Percentiles rank a stretch among this genome's conserved stretches.
phyloP scores from a whole-genome alignment of 2,888 invertebrate species.

The Muschampia plurimacula region DNA sequence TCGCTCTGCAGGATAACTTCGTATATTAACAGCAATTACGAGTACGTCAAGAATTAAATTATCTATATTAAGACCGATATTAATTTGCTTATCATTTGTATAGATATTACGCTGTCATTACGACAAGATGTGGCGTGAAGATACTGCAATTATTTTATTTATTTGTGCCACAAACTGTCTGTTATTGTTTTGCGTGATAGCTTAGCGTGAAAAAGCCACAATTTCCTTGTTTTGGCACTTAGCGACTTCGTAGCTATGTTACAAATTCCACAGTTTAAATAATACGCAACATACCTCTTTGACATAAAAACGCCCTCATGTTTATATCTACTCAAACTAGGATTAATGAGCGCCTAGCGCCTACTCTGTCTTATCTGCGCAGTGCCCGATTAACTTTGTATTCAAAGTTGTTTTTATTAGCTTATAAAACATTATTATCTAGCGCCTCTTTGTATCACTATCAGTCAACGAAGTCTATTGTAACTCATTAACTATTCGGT shows the following conservation, averaged over 20 bases:
- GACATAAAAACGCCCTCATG: constrained; percentile 24
- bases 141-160: constrained; percentile 27
- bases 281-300: constrained; percentile 1
- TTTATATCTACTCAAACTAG: constrained; percentile 41
- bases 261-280: constrained; percentile 7
- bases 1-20: constrained; percentile 57
- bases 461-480: constrained; percentile 48
- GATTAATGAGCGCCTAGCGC: constrained; percentile 42
- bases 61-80: constrained; percentile 38
- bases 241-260: background rate
- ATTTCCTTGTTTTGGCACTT: constrained; percentile 29
- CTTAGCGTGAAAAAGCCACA: constrained; percentile 13
- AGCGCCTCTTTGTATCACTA: constrained; percentile 45
- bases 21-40: constrained; percentile 51
- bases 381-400: constrained; percentile 47
- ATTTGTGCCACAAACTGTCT: constrained; percentile 10
- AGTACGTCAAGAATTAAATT: constrained; percentile 44
- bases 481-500: constrained; percentile 39
- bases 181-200: background rate
- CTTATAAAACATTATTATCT: constrained; percentile 46
- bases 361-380: constrained; percentile 42
- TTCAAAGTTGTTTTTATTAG: constrained; percentile 42
- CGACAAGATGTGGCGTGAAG: constrained; percentile 34
- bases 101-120: constrained; percentile 34
- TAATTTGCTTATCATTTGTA: constrained; percentile 32